Evolutionary conservation across 2,888 invertebrate genomes (phyloP).

Genomic region (Thymelicus sylvestris): DNA sequence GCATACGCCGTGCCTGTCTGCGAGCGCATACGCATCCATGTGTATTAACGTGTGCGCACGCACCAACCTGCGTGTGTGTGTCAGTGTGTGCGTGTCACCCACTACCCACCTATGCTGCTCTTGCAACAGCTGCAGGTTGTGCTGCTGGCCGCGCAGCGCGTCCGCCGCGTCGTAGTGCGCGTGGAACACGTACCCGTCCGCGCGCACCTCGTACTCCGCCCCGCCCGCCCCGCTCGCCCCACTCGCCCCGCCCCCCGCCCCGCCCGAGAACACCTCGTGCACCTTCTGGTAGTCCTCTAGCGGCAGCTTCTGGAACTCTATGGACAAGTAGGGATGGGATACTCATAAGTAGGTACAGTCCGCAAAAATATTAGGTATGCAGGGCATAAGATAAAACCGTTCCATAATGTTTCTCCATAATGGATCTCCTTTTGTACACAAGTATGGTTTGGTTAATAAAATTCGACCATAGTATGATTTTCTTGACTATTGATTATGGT

Average conservation of each 20-base stretch:
- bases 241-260: conserved; percentile 47
- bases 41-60: too few species aligned
- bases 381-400: too few species aligned
- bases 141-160: conserved; percentile 68
- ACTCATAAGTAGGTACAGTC: background rate
- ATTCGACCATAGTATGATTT: too few species aligned
- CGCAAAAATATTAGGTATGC: too few species aligned
- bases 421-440: too few species aligned
- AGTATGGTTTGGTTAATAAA: too few species aligned
- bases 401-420: too few species aligned
- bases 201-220: conserved; percentile 47
- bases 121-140: conserved; percentile 70
- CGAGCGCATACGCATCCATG: too few species aligned
- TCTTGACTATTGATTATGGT: too few species aligned
- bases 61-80: too few species aligned
- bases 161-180: conserved; percentile 64
- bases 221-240: conserved; percentile 41
- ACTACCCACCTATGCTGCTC: conserved; percentile 60
- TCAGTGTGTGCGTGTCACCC: too few species aligned
- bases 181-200: conserved; percentile 49
- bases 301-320: conserved; percentile 52
- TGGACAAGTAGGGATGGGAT: conserved; percentile 13
- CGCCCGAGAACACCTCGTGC: conserved; percentile 47
- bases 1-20: too few species aligned
- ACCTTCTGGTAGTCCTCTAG: conserved; percentile 55